Conservation (phyloP, 2,888 invertebrate species). For the Caenorhabditis macrosperma region DNA sequence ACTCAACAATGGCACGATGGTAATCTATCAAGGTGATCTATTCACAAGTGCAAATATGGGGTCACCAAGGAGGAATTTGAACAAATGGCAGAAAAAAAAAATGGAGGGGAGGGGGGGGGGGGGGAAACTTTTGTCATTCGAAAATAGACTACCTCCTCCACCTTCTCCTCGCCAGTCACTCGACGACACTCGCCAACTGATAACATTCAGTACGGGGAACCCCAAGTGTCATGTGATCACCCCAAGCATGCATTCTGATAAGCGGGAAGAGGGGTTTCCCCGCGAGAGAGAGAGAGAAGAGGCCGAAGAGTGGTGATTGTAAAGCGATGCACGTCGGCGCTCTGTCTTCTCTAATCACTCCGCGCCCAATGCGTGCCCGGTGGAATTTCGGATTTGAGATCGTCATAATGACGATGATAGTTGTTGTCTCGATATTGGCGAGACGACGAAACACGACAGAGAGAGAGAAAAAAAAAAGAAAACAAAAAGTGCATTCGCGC, state of each 20-base stretch:
- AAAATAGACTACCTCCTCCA: too few species aligned
- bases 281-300: background rate
- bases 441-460: too few species aligned
- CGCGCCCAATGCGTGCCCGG: too few species aligned
- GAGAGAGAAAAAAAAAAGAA: too few species aligned
- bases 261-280: slow-evolving; percentile 37
- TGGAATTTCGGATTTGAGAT: too few species aligned
- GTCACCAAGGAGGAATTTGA: background rate
- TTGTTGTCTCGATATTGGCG: too few species aligned
- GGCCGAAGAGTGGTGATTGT: too few species aligned
- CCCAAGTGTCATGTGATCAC: slow-evolving; percentile 55
- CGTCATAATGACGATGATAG: too few species aligned
- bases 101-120: background rate
- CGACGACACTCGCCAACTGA: slow-evolving; percentile 12
- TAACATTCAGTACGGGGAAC: slow-evolving; percentile 46
- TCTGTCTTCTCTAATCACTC: background rate
- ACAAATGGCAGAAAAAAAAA: background rate
- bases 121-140: too few species aligned
- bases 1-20: background rate
- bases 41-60: slow-evolving; percentile 4
- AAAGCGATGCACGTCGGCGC: background rate
- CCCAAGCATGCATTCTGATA: slow-evolving; percentile 17
- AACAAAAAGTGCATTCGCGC: too few species aligned
- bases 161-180: background rate
- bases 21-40: slow-evolving; percentile 10